Percentiles rank a stretch among this genome's conserved stretches.
Evolutionary conservation across 2,888 invertebrate species (phyloP).

Genomic region (Tenthredo notha): DNA sequence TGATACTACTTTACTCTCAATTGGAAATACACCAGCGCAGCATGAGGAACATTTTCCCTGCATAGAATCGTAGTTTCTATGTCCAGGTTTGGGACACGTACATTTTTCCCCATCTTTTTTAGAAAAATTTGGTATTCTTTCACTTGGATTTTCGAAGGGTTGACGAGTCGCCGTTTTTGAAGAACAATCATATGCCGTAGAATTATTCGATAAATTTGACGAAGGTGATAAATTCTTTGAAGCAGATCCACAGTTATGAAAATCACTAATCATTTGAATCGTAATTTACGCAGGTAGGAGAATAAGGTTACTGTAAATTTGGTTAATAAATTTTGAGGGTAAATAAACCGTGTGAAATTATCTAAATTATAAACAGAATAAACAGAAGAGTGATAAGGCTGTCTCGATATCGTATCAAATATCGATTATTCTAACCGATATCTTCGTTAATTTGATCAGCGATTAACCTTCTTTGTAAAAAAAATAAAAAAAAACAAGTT

Average conservation of each 20-base stretch:
- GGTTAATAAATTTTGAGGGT: slow-evolving; percentile 45
- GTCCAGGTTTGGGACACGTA: slow-evolving; percentile 9
- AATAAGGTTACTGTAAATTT: slow-evolving; percentile 41
- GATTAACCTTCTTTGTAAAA: not conserved
- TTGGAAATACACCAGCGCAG: slow-evolving; percentile 40
- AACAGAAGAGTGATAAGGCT: not conserved
- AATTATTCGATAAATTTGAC: not conserved
- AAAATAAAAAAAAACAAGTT: not conserved
- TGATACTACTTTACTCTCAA: slow-evolving; percentile 62
- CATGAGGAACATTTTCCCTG: slow-evolving; percentile 31
- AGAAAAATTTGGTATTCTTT: not conserved
- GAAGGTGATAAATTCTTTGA: not conserved
- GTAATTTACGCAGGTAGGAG: not conserved
- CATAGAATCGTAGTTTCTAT: slow-evolving; percentile 18
- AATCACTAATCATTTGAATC: slow-evolving; percentile 66
- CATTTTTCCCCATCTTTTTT: slow-evolving; percentile 18
- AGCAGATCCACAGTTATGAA: slow-evolving; percentile 66
- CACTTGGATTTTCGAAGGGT: slow-evolving; percentile 22
- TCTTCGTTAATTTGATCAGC: not conserved
- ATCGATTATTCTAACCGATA: not conserved
- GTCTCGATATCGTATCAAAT: not conserved
- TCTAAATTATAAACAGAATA: not conserved
- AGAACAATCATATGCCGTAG: not conserved
- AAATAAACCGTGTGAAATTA: not conserved
- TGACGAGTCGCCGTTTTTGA: not conserved